Evolutionary conservation across 2,888 invertebrate genomes (phyloP).

Genomic region (Bhutanitis thaidina): DNA sequence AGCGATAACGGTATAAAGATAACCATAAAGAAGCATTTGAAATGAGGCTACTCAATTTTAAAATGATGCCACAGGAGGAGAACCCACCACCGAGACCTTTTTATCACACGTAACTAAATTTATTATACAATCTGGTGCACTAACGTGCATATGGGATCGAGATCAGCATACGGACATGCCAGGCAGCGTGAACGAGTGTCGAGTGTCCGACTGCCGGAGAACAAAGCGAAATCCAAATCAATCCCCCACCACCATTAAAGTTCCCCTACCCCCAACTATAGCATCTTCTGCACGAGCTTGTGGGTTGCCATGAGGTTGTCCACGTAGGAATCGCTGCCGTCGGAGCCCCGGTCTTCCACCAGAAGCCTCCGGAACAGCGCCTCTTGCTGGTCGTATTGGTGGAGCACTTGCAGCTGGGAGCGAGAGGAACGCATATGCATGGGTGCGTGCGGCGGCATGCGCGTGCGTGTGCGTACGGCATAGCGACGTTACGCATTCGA

Average conservation of each 20-base stretch:
- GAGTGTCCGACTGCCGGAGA: not conserved
- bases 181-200: too few relatives aligned
- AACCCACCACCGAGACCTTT: too few relatives aligned
- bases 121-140: too few relatives aligned
- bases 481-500: not conserved
- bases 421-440: conserved; percentile 15
- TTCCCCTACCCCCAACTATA: conserved; percentile 41
- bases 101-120: too few relatives aligned
- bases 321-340: conserved; percentile 92
- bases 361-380: conserved; percentile 92
- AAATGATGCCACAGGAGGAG: too few relatives aligned
- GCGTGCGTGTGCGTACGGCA: not conserved
- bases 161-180: too few relatives aligned
- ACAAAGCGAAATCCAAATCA: conserved; percentile 2
- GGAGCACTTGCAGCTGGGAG: conserved; percentile 50
- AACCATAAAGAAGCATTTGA: too few relatives aligned
- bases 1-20: too few relatives aligned
- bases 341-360: conserved; percentile 92
- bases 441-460: conserved; percentile 4
- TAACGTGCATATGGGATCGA: too few relatives aligned
- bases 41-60: too few relatives aligned
- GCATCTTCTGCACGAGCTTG: conserved; percentile 88
- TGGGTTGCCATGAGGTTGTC: conserved; percentile 98
- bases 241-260: conserved; percentile 14
- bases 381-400: conserved; percentile 73